Evolutionary conservation across 1,140 invertebrate species (phyloP), one percentile per base, ranked within the genome.

Genomic region (Dinoponera quadriceps): DNA sequence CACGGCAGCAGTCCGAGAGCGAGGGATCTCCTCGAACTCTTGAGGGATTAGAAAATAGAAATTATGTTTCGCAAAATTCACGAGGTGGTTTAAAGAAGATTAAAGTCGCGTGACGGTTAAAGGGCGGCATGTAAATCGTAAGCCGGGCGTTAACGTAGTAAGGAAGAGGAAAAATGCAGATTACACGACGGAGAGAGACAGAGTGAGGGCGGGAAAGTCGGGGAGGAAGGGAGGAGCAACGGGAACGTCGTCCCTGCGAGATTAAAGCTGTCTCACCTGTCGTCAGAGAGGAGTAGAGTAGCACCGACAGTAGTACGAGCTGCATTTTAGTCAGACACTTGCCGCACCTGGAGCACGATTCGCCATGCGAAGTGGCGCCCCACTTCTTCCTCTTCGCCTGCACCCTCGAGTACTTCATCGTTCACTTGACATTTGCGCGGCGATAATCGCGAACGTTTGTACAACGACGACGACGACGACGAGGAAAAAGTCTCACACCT

Each of bases 251-350:
- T 29, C 13, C 29, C 57, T 22, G 54, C 55, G 82, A 84, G 74
- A 86, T 85, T 82, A 85, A 82, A 86, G 63, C 62, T 54, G 51
- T 74, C 87, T 90, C 55, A 91, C 90, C 90, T 91, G 85, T 88
- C 54, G 51, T 85, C 48, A 85, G 57, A 25, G 89, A 57, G 20
- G 82, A 69, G 69, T 20, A 87, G 71, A 89, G 69, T 38, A 90
- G 49, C 62, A 73, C 77, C 48, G 82, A 68, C 57, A 91, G 85
- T 85, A 90, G 82, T 82, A 66, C 48, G 29, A 91, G 84, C 55
- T 83, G 66, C 90, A 91, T 91, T 91, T 90, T 88, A 49, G 78
- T 85, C 83, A 57, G 86, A 84, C 89, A 82, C 66, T 80, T 83
- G 44, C 69, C 57, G 69, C 82, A 86, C 82, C 80, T 89, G 88